Evolutionary conservation across 1,140 invertebrate species (phyloP).

Genomic region (Anastatus disparis): DNA sequence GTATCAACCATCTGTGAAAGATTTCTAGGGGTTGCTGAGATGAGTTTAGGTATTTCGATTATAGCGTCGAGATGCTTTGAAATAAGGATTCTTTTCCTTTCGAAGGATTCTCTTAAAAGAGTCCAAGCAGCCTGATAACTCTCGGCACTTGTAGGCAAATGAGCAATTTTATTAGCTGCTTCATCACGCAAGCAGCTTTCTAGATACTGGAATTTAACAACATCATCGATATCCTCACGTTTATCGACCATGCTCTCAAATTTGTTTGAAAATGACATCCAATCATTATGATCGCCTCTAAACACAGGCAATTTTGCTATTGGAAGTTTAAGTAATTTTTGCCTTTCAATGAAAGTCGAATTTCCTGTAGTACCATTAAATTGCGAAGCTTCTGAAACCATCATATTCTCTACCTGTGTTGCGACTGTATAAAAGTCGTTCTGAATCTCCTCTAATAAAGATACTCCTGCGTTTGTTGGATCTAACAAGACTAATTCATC

Average conservation of each 20-base stretch:
- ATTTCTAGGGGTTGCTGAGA: conserved; percentile 1
- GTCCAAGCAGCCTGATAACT: conserved; percentile 43
- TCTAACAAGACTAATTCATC: too few relatives aligned
- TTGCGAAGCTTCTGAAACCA: not conserved
- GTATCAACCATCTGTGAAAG: conserved; percentile 23
- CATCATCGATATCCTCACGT: conserved; percentile 23
- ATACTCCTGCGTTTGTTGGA: not conserved
- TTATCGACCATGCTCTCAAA: conserved; percentile 26
- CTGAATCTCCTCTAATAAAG: not conserved
- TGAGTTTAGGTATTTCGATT: not conserved
- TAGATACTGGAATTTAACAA: conserved; percentile 35
- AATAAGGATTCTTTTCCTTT: conserved; percentile 36
- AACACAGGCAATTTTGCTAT: not conserved
- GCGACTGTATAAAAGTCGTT: not conserved
- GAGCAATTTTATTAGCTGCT: conserved; percentile 14
- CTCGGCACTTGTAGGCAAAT: conserved; percentile 29
- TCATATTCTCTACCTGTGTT: not conserved
- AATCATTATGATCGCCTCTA: conserved; percentile 1
- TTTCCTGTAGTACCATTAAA: not conserved
- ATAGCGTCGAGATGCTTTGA: conserved; percentile 32
- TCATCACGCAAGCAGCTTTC: conserved; percentile 5
- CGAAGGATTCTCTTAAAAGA: conserved; percentile 36
- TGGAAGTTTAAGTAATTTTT: not conserved
- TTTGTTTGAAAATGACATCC: conserved; percentile 27
- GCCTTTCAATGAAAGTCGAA: not conserved